Conservation (phyloP, 2,888 invertebrate genomes). For the Nomada lathburiana region DNA sequence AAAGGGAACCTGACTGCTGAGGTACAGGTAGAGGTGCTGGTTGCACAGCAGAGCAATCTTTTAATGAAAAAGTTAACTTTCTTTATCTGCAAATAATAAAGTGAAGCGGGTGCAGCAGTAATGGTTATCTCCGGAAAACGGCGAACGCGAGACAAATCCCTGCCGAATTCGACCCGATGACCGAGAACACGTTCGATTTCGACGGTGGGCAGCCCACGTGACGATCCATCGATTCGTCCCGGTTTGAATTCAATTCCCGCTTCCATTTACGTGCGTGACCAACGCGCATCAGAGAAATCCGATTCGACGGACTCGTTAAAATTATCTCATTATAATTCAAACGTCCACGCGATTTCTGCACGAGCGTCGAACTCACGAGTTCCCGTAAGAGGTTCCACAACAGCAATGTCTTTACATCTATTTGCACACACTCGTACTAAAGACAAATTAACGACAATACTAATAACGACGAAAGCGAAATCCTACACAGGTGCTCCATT, state of each 20-base stretch:
- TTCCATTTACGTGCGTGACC: constrained; percentile 66
- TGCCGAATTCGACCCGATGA: background rate
- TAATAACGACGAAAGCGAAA: too few relatives aligned
- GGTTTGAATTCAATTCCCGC: constrained; percentile 58
- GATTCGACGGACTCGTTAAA: constrained; percentile 68
- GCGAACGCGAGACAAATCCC: constrained; percentile 15
- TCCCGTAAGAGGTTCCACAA: too few relatives aligned
- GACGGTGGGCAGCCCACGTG: constrained; percentile 19
- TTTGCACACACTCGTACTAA: too few relatives aligned
- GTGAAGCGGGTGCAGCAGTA: background rate
- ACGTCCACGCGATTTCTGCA: constrained; percentile 39
- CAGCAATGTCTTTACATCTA: too few relatives aligned
- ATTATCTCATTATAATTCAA: constrained; percentile 66
- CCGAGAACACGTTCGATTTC: constrained; percentile 46
- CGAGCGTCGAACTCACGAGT: background rate
- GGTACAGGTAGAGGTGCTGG: background rate
- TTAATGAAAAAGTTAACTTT: constrained; percentile 8
- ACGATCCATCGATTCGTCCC: constrained; percentile 52
- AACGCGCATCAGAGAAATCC: constrained; percentile 42
- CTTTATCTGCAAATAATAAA: constrained; percentile 10
- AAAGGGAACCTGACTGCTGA: too few relatives aligned
- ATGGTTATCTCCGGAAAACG: background rate
- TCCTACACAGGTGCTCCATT: too few relatives aligned
- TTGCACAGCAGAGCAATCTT: constrained; percentile 7
- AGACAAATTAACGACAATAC: too few relatives aligned